Evolutionary conservation across 2,797 vertebrate species (phyloP), one percentile per base, ranked within the genome.

Genomic region (Pampus argenteus): DNA sequence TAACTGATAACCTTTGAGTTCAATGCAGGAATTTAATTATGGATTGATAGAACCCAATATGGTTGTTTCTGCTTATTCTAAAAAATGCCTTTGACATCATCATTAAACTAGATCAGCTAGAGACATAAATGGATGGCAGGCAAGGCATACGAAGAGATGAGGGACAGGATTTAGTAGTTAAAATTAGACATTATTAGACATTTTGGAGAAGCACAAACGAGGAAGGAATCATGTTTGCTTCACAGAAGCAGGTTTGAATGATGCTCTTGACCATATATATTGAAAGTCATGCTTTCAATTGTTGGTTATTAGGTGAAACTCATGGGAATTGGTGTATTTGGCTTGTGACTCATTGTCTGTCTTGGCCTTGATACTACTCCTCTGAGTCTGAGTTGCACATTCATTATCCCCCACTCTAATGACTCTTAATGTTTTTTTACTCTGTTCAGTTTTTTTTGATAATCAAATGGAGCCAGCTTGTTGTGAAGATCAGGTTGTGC

Each of bases 341-440:
- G 34, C 75, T 76, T 51, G 64, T 85, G 64, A 88, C 70, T 70
- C 79, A 90, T 83, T 66, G 65, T 54, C 44, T 76, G 42, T 76
- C 71, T 86, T 62, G 81, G 42, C 50, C 22, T 56, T 57, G 71
- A 59, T 61, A 81, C 67, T 68, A 56, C 57, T 72, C 56, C 47
- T 76, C 50, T 22, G 72, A 67, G 64, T 62, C 29, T 76, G 52
- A n/a, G 45, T 75, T 17, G 3, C 63, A 78, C 65, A 49, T 66
- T 82, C 48, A 78, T 86, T 83, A 86, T 60, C 58, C 49, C 1
- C n/a, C 23, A 29, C 70, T 72, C 22, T 50, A 64, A 76, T 66
- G 45, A 71, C 47, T 57, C n/a, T 57, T 57, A 45, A 58, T 73
- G 38, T 59, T 71, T 82, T 82, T 58, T 58, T 50, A 14, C 22